A percentile compares a stretch with the other conserved stretches of the same genome.
Conservation (phyloP, 2,888 invertebrate genomes). For the Callimorpha dominula region DNA sequence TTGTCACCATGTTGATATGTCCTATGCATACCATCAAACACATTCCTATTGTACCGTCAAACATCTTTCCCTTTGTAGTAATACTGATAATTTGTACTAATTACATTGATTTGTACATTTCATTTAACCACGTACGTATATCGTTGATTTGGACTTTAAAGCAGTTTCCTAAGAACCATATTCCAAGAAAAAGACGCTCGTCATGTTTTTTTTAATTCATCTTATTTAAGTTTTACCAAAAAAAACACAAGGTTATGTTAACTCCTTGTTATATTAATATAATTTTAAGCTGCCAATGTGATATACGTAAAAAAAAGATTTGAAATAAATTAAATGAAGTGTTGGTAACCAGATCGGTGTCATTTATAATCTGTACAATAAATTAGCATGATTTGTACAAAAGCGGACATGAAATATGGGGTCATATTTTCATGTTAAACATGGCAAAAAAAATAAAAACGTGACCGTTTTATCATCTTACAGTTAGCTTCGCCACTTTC, state of each 20-base stretch:
- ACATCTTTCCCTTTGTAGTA: constrained; percentile 22
- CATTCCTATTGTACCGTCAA: constrained; percentile 6
- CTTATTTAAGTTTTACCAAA: neutral
- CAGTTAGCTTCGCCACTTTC: constrained; percentile 40
- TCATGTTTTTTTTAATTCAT: neutral
- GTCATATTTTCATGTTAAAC: constrained; percentile 29
- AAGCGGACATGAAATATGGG: constrained; percentile 27
- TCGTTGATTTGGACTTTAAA: neutral
- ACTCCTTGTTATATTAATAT: neutral
- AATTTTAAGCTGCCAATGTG: neutral
- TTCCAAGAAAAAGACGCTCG: neutral
- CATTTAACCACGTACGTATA: constrained; percentile 7
- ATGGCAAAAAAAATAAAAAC: constrained; percentile 28
- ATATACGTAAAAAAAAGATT: no score
- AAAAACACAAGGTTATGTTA: neutral
- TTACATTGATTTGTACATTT: constrained; percentile 38
- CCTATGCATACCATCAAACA: constrained; percentile 24
- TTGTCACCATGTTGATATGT: constrained; percentile 52
- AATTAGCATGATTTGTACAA: constrained; percentile 35
- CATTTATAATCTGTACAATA: neutral
- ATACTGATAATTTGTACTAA: constrained; percentile 52
- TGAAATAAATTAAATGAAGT: no score
- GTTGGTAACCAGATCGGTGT: neutral
- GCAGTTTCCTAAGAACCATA: neutral
- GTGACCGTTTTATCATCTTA: constrained; percentile 40